phyloP scores from a whole-genome alignment of 2,888 invertebrate species.

The Aphelenchoides bicaudatus region DNA sequence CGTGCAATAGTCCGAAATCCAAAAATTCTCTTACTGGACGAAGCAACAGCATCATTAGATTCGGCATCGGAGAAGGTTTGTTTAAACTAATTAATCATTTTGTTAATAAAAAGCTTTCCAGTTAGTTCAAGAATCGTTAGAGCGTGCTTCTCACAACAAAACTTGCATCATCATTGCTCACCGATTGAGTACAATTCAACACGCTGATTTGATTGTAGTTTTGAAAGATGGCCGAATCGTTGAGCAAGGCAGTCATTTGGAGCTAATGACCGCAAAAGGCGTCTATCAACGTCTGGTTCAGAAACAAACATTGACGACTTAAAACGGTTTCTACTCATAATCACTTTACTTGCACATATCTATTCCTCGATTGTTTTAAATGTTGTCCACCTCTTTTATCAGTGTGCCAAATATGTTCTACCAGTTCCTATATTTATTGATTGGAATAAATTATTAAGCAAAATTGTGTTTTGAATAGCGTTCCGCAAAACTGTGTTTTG shows the following conservation, averaged over 20 bases:
- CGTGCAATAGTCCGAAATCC: conserved; percentile 45
- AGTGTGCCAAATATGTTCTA: too few species aligned
- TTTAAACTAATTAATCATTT: too few species aligned
- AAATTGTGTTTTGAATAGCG: too few species aligned
- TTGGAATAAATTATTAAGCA: too few species aligned
- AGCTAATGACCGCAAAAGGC: conserved; percentile 32
- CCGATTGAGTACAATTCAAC: conserved; percentile 72
- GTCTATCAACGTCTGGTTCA: conserved; percentile 40
- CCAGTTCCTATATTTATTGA: too few species aligned
- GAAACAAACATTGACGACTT: conserved; percentile 41
- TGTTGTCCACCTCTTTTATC: too few species aligned
- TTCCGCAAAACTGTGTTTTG: too few species aligned
- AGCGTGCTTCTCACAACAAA: conserved; percentile 72
- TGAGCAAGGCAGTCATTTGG: conserved; percentile 47
- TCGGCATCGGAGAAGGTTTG: conserved; percentile 61
- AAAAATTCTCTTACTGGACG: conserved; percentile 60
- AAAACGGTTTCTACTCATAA: too few species aligned
- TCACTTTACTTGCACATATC: too few species aligned
- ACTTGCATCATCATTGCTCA: conserved; percentile 84
- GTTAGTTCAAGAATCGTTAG: conserved; percentile 80
- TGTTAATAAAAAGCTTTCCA: too few species aligned
- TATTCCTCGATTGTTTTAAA: too few species aligned
- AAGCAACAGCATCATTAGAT: conserved; percentile 60
- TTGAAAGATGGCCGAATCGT: conserved; percentile 46
- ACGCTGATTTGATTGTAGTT: conserved; percentile 70